Conservation (phyloP, 2,113 vertebrate genomes). For the Tachycineta bicolor region DNA sequence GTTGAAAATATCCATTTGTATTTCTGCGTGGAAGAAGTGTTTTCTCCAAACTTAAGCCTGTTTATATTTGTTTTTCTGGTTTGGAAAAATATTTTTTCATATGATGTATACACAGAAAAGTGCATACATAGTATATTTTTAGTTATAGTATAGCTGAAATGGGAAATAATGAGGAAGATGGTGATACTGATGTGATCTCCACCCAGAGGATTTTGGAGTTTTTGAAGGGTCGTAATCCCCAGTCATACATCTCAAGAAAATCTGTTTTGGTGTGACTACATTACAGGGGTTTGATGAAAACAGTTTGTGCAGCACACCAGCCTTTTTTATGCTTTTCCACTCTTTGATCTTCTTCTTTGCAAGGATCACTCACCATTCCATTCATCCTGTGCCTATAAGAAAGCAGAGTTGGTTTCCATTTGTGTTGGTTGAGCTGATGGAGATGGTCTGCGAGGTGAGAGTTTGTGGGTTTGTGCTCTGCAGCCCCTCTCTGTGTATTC, state of each 20-base stretch:
- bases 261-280: not conserved
- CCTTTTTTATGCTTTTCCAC: not conserved
- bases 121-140: not conserved
- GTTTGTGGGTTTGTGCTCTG: not conserved
- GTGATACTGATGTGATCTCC: not conserved
- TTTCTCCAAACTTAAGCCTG: not conserved
- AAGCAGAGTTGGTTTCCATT: not conserved
- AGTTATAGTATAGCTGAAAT: not conserved
- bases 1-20: not conserved
- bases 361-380: constrained; percentile 20
- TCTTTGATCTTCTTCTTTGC: constrained; percentile 23
- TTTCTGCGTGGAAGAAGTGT: not conserved
- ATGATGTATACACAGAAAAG: not conserved
- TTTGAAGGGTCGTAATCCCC: not conserved
- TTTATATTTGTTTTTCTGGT: not conserved
- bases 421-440: not conserved
- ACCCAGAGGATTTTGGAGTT: not conserved
- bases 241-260: not conserved
- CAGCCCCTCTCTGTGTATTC: not conserved
- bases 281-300: constrained; percentile 22
- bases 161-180: not conserved
- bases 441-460: not conserved
- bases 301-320: not conserved
- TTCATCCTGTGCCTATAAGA: not conserved
- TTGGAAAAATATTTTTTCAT: not conserved